These are phyloP conservation scores for Brotula barbata DNA, from an alignment of 2,797 vertebrate species.

Conservation along the genomic window DNA sequence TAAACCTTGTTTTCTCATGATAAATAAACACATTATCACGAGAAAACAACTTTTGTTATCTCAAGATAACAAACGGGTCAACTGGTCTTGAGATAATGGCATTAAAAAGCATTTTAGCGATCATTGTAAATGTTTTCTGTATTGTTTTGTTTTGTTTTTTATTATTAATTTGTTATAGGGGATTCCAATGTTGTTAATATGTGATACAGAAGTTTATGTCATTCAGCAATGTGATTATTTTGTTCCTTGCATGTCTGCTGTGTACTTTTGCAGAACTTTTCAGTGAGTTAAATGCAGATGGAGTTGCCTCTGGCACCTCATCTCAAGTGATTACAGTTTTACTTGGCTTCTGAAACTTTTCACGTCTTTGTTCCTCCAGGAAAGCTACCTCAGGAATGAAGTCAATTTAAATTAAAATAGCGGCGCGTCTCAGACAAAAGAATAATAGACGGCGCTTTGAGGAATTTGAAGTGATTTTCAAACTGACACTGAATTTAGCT, in stretches of 20 bases:
- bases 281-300: constrained; percentile 4
- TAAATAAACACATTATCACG: too few relatives aligned
- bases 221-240: background rate
- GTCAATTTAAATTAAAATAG: constrained; percentile 37
- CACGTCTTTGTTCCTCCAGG: constrained; percentile 12
- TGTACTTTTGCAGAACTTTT: background rate
- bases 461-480: constrained; percentile 33
- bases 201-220: background rate
- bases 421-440: constrained; percentile 19
- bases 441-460: constrained; percentile 23
- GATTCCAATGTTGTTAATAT: background rate
- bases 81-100: too few relatives aligned
- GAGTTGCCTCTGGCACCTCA: constrained; percentile 12
- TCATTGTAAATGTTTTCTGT: too few relatives aligned
- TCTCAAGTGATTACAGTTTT: constrained; percentile 20
- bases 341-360: constrained; percentile 8
- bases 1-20: too few relatives aligned
- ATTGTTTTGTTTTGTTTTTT: too few relatives aligned
- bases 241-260: background rate
- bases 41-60: too few relatives aligned
- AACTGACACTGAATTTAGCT: constrained; percentile 21
- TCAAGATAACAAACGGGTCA: too few relatives aligned
- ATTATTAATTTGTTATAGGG: too few relatives aligned
- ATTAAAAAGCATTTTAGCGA: too few relatives aligned
- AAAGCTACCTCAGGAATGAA: constrained; percentile 20